Base-by-base conservation (phyloP, 1,140 invertebrate genomes). In the Phortica variegata region DNA sequence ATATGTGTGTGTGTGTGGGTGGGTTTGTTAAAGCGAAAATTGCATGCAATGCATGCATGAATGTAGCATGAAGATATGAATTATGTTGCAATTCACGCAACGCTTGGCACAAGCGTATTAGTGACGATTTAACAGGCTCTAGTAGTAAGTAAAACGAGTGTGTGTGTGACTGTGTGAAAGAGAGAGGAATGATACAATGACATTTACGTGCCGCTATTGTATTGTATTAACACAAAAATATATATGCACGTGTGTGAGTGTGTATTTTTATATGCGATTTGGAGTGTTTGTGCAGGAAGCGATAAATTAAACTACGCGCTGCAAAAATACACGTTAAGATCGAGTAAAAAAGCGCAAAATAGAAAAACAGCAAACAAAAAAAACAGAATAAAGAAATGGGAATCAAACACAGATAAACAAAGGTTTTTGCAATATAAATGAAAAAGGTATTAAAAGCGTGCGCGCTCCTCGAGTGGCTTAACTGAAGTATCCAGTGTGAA, bases 221-320 rank as follows among this genome's bases (percentile, higher is more conserved):
- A 12, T 12, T 29, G 6, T 29, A 29, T 29, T 7, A 6, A 29
- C 26, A n/a, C n/a, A n/a, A n/a, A n/a, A n/a, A n/a, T n/a, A n/a
- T n/a, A n/a, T n/a, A n/a, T n/a, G n/a, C 26, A 29, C 12, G 26
- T 29, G 12, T 29, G 8, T 26, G 32, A 21, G 10, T 13, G 12
- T 3, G 38, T 39, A 31, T 40, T 36, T 52, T 32, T 44, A 46
- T 38, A 42, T 46, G 52, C 37, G 47, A 32, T n/a, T n/a, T n/a
- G n/a, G 39, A 42, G 46, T 61, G 62, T 54, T 51, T 65, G 58
- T 53, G 61, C 61, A 62, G 58, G 42, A 49, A 66, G 62, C 61
- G 61, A 65, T 65, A 66, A 65, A 65, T 65, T 61, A 65, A 56
- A 42, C 40, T 55, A 50, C n/a, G n/a, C n/a, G n/a, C n/a, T n/a